A percentile compares a stretch with the other conserved stretches of the same genome.
Evolutionary conservation across 2,888 invertebrate species (phyloP).

Genomic region (Gymnosoma rotundatum): DNA sequence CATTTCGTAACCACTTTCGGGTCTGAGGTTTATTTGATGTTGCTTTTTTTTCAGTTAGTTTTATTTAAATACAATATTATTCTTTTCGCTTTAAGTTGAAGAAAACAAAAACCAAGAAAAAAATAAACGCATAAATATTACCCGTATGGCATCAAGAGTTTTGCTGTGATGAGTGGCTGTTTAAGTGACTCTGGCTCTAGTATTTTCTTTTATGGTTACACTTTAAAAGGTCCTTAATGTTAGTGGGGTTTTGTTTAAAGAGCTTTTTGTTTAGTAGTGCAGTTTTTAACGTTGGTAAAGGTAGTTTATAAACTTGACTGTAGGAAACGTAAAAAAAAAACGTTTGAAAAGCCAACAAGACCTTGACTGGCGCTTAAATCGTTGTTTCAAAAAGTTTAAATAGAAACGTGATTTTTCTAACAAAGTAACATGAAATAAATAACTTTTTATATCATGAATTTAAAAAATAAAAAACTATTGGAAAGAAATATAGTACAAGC

Average conservation of each 20-base stretch:
- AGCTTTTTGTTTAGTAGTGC: slow-evolving; percentile 5
- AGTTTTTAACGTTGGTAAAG: not conserved
- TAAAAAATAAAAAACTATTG: not conserved
- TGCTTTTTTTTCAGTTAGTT: slow-evolving; percentile 22
- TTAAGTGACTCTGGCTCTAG: slow-evolving; percentile 28
- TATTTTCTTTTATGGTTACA: slow-evolving; percentile 47
- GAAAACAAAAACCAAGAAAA: not conserved
- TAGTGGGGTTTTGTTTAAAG: slow-evolving; percentile 3
- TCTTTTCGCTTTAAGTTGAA: not conserved
- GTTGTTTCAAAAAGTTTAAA: slow-evolving; percentile 23
- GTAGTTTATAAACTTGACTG: slow-evolving; percentile 19
- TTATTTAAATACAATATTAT: not conserved
- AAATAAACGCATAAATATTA: slow-evolving; percentile 26
- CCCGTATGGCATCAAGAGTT: slow-evolving; percentile 13
- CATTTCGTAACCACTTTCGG: slow-evolving; percentile 34
- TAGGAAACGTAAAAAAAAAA: not conserved
- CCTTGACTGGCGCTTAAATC: slow-evolving; percentile 52
- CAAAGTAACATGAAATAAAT: not conserved
- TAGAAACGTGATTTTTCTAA: not conserved
- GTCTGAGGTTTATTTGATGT: slow-evolving; percentile 54
- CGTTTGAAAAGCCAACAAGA: slow-evolving; percentile 15
- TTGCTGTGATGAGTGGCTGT: slow-evolving; percentile 36
- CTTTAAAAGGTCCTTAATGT: slow-evolving; percentile 48
- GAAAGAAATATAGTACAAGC: too few relatives aligned
- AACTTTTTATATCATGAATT: not conserved